Evolutionary conservation across 2,888 invertebrate species (phyloP), one percentile per base, ranked within the genome.

Genomic region (Eupithecia dodoneata): DNA sequence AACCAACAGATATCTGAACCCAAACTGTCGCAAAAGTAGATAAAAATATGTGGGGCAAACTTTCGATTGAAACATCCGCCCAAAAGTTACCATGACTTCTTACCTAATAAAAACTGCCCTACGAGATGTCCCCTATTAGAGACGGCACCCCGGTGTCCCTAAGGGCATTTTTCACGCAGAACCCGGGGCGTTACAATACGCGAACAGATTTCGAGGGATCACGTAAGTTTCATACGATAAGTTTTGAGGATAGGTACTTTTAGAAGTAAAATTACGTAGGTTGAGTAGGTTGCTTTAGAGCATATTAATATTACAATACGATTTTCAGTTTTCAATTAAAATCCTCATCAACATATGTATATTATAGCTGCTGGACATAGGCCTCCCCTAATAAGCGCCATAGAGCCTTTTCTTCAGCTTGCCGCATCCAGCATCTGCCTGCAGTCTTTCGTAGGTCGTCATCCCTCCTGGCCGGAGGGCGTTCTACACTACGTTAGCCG

Each of bases 151-250:
- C 66, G 7, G 71, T 41, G 55, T 66, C 80, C 79, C 80, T 77
- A 3, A 15, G 79, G 82, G 75, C 79, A 81, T 83, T 82, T 81
- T 81, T 82, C 78, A 78, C 78, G 73, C 18, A 65, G 66, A 79
- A 74, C 45, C 72, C 76, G 75, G 73, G 75, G 79, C 78, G 81
- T 81, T 83, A 82, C 81, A 82, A 80, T 79, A 78, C 76, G 76
- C 74, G 74, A 73, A 75, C 79, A 79, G 79, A 82, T 80, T 79
- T 80, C 59, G 5, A 30, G 47, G 67, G 44, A 72, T 44, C 44
- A 9, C 12, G 30, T 45, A 30, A 45, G 59, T 72, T 72, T 15
- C 44, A 41, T 55, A 18, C 15, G 9, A 71, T 42, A 72, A 72
- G 45, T 63, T 45, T 44, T 18, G 45, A 45, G 44, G 42, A 7